Base-by-base conservation (phyloP, 2,113 vertebrate genomes). In the Amazona vittata region DNA sequence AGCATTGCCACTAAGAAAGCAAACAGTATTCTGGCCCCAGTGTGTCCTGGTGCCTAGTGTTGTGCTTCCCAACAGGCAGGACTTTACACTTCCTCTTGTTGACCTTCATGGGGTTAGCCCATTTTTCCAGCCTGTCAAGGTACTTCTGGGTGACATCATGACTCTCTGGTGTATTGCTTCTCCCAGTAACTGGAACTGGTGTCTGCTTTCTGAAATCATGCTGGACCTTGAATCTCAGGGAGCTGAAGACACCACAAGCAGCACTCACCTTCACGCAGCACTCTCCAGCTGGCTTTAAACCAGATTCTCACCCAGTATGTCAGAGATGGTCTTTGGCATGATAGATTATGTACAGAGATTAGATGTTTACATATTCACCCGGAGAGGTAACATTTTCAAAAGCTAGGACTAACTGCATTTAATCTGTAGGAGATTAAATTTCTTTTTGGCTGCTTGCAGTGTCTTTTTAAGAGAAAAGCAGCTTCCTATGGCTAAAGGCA, bases 1-100 rank as follows among this genome's bases (percentile, higher is more conserved):
- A 69, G 3, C 12, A 29, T 49, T 67, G 26, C 5, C 1, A 0
- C 24, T 63, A 57, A 83, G 35, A 73, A 15, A 10, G 10, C 21
- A 68, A 80, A 35, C 4, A 4, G 8, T 37, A 91, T 53, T 37
- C 31, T 86, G 12, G 0, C 2, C 11, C 28, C 35, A 49, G 4
- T 4, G 3, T 25, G 7, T 10, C 6, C 20, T n/a, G 9, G 14
- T 68, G 6, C 17, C 11, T 43, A 22, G 22, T 2, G 3, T 37
- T 88, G 16, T 15, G 67, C 15, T 18, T 86, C 3, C 15, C 31
- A 25, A 39, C 0, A 0, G 4, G 7, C 6, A 65, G 20, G 44
- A 68, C 15, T 69, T 71, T 19, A 3, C 14, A 8, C 6, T 67
- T 82, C 13, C 2, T 7, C 5, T 55, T 75, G 7, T 15, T 29